Evolutionary conservation across 2,797 vertebrate species (phyloP), one percentile per base, ranked within the genome.

Genomic region (Catharus ustulatus): DNA sequence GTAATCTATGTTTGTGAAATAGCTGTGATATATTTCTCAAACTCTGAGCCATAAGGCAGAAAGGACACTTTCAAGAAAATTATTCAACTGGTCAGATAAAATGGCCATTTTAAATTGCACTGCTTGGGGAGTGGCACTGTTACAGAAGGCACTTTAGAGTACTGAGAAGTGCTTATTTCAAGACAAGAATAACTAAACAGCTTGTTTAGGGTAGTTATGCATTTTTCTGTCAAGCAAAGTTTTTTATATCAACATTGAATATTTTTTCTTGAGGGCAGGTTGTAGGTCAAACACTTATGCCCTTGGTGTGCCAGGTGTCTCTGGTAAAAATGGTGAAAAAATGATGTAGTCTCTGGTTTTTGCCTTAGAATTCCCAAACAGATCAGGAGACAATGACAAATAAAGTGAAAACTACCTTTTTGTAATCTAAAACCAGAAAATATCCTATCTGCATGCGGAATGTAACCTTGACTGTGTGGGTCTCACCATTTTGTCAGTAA

Each of bases 1-100:
- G 76, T 86, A 89, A 91, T 95, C 89, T 86, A n/a, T 94, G 62
- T 94, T 97, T 95, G 83, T 79, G 91, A 82, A 94, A 93, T 61
- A 76, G 36, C 58, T 84, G 69, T 66, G 64, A 72, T 92, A 36
- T 49, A 83, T 94, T 95, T 89, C 82, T 91, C 58, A 59, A 64
- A 24, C 75, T 82, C 48, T 68, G 43, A 91, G 87, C 84, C 2
- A 6, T 58, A 84, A 93, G 84, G 69, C 43, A 73, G 20, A 92
- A 92, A 81, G 66, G 76, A 66, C 79, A 78, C 11, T 84, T 95
- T 55, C 51, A 91, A 85, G 48, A 32, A 92, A 92, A 87, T 91
- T 95, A 66, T 91, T 91, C 87, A 93, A 78, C 36, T 87, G 87
- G 93, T 95, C 64, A 87, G 72, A 95, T 84, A 86, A 89, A 92